Evolutionary conservation across 2,888 invertebrate genomes (phyloP).

Genomic region (Idaea biselata): DNA sequence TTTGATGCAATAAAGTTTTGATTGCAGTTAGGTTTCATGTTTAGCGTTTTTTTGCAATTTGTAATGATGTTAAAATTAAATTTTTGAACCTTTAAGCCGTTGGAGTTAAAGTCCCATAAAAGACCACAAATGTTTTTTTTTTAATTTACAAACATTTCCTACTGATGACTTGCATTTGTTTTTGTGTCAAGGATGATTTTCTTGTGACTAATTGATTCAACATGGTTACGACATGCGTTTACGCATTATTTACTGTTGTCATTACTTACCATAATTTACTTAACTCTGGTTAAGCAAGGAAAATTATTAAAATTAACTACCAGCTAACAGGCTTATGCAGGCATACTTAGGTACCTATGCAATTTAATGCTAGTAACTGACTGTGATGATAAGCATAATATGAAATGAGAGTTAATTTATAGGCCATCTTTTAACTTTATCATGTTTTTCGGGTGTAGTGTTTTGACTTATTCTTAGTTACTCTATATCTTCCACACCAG

Average conservation of each 20-base stretch:
- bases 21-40: too few relatives aligned
- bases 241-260: background rate
- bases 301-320: background rate
- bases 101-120: background rate
- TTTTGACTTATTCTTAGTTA: too few relatives aligned
- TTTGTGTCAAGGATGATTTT: background rate
- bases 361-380: background rate
- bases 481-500: too few relatives aligned
- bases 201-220: background rate
- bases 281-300: background rate
- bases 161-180: background rate
- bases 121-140: background rate
- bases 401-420: background rate
- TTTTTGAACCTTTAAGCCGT: too few relatives aligned
- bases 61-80: too few relatives aligned
- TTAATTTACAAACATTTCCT: background rate
- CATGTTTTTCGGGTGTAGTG: too few relatives aligned
- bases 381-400: background rate
- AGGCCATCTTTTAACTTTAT: too few relatives aligned
- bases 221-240: background rate
- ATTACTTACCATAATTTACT: background rate
- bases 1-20: too few relatives aligned
- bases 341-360: background rate
- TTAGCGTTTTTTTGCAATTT: too few relatives aligned
- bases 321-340: too few relatives aligned